Percentiles rank a stretch among this genome's conserved stretches.
Evolutionary conservation across 2,113 vertebrate genomes (phyloP).

Genomic region (Myxocyprinus asiaticus): DNA sequence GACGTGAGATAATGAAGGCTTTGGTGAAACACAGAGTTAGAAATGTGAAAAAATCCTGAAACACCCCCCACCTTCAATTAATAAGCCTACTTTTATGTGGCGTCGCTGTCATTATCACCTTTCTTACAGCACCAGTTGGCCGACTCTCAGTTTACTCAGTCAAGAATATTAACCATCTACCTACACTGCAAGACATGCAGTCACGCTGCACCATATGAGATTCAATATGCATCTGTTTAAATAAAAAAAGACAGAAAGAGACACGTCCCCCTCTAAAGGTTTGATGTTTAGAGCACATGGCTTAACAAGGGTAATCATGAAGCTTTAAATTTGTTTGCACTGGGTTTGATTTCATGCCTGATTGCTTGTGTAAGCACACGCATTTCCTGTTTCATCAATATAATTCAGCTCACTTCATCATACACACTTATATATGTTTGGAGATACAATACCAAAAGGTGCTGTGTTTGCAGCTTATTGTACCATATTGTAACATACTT

Average conservation of each 20-base stretch:
- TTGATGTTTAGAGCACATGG: conserved; percentile 31
- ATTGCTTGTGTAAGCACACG: conserved; percentile 27
- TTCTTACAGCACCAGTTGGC: conserved; percentile 13
- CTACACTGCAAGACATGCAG: not conserved
- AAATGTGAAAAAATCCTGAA: conserved; percentile 12
- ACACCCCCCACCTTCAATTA: not conserved
- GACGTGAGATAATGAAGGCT: conserved; percentile 16
- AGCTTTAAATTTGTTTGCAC: conserved; percentile 40
- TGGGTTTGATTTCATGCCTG: conserved; percentile 46
- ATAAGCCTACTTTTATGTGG: conserved; percentile 13
- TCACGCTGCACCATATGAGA: conserved; percentile 1
- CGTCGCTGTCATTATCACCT: conserved; percentile 25
- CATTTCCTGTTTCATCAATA: conserved; percentile 21
- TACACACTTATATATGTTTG: not conserved
- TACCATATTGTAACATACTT: not conserved
- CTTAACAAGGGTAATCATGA: conserved; percentile 47
- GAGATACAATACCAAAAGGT: not conserved
- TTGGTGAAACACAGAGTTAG: not conserved
- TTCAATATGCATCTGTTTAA: conserved; percentile 33
- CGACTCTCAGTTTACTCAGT: conserved; percentile 28
- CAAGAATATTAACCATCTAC: conserved; percentile 15
- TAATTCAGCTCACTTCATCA: not conserved
- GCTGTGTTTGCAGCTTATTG: not conserved
- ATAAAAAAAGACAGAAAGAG: conserved; percentile 13
- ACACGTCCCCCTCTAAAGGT: conserved; percentile 11